Evolutionary conservation across 2,797 vertebrate genomes (phyloP), one percentile per base, ranked within the genome.

Genomic region (Garrulus glandarius): DNA sequence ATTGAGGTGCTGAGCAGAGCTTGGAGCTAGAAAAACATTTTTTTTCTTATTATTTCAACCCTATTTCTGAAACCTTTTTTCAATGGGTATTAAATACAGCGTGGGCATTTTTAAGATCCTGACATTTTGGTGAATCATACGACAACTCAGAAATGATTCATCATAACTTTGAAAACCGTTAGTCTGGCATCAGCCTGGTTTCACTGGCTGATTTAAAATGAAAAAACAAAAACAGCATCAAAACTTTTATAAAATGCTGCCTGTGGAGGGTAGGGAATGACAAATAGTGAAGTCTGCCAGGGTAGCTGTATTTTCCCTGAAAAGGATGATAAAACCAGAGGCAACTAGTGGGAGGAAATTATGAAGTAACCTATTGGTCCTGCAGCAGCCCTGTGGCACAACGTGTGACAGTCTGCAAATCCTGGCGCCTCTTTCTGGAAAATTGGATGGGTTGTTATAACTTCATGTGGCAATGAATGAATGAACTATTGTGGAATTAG

Each of bases 401-500:
- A 95, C 26, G 50, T 86, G 56, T 91, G 96, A 86, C 95, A 92
- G 93, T 96, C 92, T 96, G 67, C 32, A 84, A 77, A 93, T 84
- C 87, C 97, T 98, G 98, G 98, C 97, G 49, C 50, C 72, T 26
- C 32, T 67, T 74, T 41, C 59, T 97, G 98, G 98, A 99, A 98
- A 98, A 96, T 97, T 97, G 97, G 95, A 92, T 61, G 44, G 52
- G 82, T 95, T 86, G 84, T 97, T 97, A 64, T 92, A 91, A 76
- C 75, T 95, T 94, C 96, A 84, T 83, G 94, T 84, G 98, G 97
- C 97, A 96, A 92, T 92, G 93, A 98, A 98, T 98, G 98, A 98
- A 98, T 94, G 97, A 95, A 97, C 98, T 97, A 98, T 97, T 98
- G 98, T 98, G 95, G 82, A 72, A 36, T 97, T 97, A 97, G 97